A percentile compares a stretch with the other conserved stretches of the same genome.
Evolutionary conservation across 1,140 invertebrate species (phyloP).

Genomic region (Caenorhabditis remanei): DNA sequence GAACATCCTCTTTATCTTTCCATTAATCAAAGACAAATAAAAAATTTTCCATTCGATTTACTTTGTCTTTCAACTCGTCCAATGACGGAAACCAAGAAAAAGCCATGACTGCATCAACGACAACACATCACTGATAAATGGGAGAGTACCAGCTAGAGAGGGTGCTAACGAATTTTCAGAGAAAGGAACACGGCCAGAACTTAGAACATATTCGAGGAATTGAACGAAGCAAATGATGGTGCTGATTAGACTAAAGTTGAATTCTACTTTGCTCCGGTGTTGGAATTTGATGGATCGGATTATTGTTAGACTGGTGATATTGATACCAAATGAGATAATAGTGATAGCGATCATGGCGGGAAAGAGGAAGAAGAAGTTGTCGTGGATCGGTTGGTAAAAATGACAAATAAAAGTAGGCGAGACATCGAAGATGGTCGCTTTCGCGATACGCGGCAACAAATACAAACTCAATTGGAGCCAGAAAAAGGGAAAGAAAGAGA

Average conservation of each 20-base stretch:
- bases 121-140: not conserved
- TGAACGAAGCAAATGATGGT: not conserved
- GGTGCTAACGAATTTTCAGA: not conserved
- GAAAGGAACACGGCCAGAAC: not conserved
- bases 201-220: constrained; percentile 10
- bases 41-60: no score
- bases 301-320: not conserved
- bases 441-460: no score
- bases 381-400: not conserved
- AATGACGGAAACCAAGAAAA: no score
- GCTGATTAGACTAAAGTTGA: not conserved
- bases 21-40: no score
- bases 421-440: no score
- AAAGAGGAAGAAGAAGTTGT: not conserved
- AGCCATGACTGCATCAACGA: no score
- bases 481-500: no score
- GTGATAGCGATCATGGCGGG: not conserved
- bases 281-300: not conserved
- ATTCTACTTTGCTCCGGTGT: not conserved
- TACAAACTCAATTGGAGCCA: no score
- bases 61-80: no score
- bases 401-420: no score
- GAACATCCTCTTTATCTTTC: no score
- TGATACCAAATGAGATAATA: not conserved
- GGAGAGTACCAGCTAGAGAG: not conserved